Evolutionary conservation across 2,888 invertebrate genomes (phyloP), one percentile per base, ranked within the genome.

Genomic region (Mongoloraphidia duomilia): DNA sequence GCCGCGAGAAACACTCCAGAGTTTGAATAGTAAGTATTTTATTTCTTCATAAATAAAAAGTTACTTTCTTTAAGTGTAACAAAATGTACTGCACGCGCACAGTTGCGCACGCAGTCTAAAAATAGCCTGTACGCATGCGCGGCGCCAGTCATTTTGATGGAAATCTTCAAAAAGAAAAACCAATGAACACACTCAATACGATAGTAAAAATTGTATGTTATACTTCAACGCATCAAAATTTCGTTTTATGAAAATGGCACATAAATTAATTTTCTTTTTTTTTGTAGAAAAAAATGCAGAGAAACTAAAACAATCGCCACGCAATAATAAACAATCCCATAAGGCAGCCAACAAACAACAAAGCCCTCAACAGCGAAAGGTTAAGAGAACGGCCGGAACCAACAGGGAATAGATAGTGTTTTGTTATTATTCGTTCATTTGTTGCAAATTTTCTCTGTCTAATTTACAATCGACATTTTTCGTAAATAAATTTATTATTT

Each of bases 1-100:
- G 63, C 97, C 98, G 39, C 84, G 86, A 63, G 90, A 93, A 68
- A 86, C 88, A 54, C 75, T 91, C 46, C 82, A 84, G 58, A 80
- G 79, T 65, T 73, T 89, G 57, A 26, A 26, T 26, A 89, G 90
- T 91, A 74, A 80, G 88, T 77, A 44, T 51, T 54, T 34, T 50
- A 41, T 46, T 48, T 42, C 34, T 43, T 35, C 13, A 14, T 10
- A 9, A 33, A 9, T 33, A 14, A 34, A 14, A 34, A 26, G 11
- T 13, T 35, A 12, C 26, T 26, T 26, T 26, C 26, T 26, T 26
- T 26, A 26, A 35, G 36, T 26, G n/a, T 36, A 6, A 26, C 26
- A 26, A 26, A 26, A 26, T 6, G 26, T 26, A 26, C 26, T 17
- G 4, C 4, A 17, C 4, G 17, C 17, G 17, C 17, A 17, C 2